Conservation (phyloP, 2,113 vertebrate species). For the Lagopus muta region DNA sequence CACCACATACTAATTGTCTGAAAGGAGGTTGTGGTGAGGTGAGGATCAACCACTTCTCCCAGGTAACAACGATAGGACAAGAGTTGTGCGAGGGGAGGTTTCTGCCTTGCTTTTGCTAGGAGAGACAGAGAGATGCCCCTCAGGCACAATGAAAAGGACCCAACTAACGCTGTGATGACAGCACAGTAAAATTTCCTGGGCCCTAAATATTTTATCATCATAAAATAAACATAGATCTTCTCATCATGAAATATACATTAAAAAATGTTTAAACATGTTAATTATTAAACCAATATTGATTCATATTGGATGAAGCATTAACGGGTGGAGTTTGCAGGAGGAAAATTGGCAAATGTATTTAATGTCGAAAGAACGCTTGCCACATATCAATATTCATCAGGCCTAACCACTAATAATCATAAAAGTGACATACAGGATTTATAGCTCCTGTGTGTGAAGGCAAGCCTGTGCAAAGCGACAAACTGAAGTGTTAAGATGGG, state of each 20-base stretch:
- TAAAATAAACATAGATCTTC: constrained; percentile 85
- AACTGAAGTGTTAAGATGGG: constrained; percentile 29
- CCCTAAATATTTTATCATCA: constrained; percentile 83
- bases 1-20: neutral
- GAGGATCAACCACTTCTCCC: too few relatives aligned
- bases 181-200: constrained; percentile 59
- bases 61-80: too few relatives aligned
- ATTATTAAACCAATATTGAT: constrained; percentile 88
- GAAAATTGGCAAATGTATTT: constrained; percentile 83
- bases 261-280: constrained; percentile 86
- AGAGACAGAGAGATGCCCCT: constrained; percentile 44
- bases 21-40: too few relatives aligned
- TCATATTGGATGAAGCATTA: constrained; percentile 83
- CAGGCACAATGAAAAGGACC: constrained; percentile 50
- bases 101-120: neutral
- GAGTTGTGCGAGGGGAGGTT: neutral
- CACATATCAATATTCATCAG: constrained; percentile 83
- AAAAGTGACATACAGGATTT: constrained; percentile 79
- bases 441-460: constrained; percentile 41
- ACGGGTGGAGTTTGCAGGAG: constrained; percentile 65
- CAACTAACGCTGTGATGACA: constrained; percentile 51
- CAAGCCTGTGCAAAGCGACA: constrained; percentile 31
- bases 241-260: constrained; percentile 83
- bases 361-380: constrained; percentile 75
- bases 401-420: constrained; percentile 82